Base-by-base conservation (phyloP, 2,888 invertebrate species). In the Metopia argyrocephala region DNA sequence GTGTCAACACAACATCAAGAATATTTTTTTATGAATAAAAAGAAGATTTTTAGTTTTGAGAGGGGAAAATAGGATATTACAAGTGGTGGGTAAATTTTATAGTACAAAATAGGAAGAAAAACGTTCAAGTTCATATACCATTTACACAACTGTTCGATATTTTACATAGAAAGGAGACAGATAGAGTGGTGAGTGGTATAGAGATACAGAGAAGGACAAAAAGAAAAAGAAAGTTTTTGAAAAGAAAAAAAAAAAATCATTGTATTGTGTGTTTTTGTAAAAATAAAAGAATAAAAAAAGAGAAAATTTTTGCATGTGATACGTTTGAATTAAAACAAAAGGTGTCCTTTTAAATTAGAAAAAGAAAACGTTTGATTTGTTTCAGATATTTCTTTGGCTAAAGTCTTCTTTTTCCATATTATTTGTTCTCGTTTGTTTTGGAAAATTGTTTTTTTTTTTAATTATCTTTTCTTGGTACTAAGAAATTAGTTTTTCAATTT, bases 401-500 rank as follows among this genome's bases (percentile, higher is more conserved):
- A 15, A 12, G 12, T 3, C 15, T 38, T 15, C 15, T 38, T 38
- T 38, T 38, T 38, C 38, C 38, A 38, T 38, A 38, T 12, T 38
- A 38, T 38, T 18, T 18, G 27, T 12, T 56, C 18, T 15, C 18
- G 18, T 56, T 56, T 56, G 18, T 56, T 38, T 38, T 38, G 38
- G 38, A 38, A 38, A 38, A 12, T 70, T 59, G 2, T 46, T 74
- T 27, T 25, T 5, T 27, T 38, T 59, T 76, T 73, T 28, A 2
- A 70, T 56, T 64, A 59, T 52, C 23, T 23, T 76, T 52, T n/a
- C 54, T 65, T 76, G 15, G 12, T 64, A 59, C 56, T 75, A 70
- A 48, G 76, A 78, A 68, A 61, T 82, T 83, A 74, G 48, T 64
- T 80, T 75, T 75, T 83, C 38, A 78, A 78, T 84, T 84, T 83